These are phyloP conservation scores for Casuarius casuarius DNA, from an alignment of 2,113 vertebrate species.

Conservation along the genomic window DNA sequence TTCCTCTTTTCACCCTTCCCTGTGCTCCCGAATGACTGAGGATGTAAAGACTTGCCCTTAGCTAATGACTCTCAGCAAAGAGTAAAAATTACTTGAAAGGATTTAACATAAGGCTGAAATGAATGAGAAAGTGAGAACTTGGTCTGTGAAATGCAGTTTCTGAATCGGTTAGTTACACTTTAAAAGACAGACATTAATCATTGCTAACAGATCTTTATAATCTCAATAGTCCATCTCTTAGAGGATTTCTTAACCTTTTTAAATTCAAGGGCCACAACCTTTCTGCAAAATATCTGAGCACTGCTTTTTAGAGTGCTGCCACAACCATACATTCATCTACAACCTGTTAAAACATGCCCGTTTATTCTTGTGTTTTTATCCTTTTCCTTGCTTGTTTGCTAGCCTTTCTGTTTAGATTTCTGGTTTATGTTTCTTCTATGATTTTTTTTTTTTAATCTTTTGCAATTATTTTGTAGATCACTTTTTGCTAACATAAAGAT, in stretches of 20 bases:
- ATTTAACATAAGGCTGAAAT: not conserved
- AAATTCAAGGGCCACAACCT: not conserved
- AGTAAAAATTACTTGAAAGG: not conserved
- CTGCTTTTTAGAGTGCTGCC: not conserved
- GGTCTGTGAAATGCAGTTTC: not conserved
- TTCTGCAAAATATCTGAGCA: not conserved
- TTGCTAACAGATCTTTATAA: not conserved
- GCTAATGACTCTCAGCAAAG: not conserved
- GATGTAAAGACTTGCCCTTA: not conserved
- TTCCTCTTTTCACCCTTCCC: not conserved
- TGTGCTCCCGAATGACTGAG: not conserved
- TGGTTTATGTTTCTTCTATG: not conserved
- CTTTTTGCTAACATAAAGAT: not conserved
- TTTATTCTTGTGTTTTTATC: not conserved
- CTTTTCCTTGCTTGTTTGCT: not conserved
- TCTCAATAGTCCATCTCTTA: not conserved
- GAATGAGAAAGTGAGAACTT: not conserved
- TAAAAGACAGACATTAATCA: conserved; percentile 1
- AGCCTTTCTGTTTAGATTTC: not conserved
- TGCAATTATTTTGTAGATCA: not conserved
- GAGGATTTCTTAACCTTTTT: not conserved
- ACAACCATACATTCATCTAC: not conserved
- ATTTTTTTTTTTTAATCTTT: not conserved
- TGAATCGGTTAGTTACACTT: not conserved
- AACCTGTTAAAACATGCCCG: not conserved